phyloP scores from a whole-genome alignment of 2,888 invertebrate species.

The Heliconius hortense region DNA sequence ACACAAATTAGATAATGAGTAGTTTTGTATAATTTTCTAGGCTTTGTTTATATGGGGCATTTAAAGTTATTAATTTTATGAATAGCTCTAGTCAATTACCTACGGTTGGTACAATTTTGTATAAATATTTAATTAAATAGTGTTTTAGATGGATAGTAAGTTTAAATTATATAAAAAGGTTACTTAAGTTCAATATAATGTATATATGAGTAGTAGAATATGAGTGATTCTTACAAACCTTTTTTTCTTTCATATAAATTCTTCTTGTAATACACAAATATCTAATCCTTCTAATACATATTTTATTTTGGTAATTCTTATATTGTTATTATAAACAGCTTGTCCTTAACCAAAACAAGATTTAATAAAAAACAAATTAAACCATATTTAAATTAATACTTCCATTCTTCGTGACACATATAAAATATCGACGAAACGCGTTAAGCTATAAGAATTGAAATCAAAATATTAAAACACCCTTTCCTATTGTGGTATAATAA shows the following conservation, averaged over 20 bases:
- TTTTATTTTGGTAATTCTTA: background rate
- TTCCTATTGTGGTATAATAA: constrained; percentile 35
- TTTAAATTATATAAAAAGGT: background rate
- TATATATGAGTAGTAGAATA: too few relatives aligned
- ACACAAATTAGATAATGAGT: constrained; percentile 26
- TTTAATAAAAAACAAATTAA: constrained; percentile 10
- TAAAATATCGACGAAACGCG: constrained; percentile 9
- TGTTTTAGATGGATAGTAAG: background rate
- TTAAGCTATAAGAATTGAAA: constrained; percentile 27
- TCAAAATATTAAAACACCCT: constrained; percentile 19
- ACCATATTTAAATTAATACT: constrained; percentile 13
- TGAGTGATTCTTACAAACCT: background rate
- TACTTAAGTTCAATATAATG: too few relatives aligned
- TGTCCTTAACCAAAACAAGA: background rate
- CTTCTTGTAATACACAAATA: background rate
- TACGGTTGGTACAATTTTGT: background rate
- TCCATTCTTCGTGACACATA: background rate
- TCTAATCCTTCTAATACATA: background rate
- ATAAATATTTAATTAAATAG: background rate
- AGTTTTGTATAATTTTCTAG: constrained; percentile 12
- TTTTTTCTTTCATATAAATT: background rate
- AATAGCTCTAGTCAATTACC: background rate
- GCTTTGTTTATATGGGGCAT: background rate
- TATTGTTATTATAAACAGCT: constrained; percentile 1
- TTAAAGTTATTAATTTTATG: constrained; percentile 11